Conservation (phyloP, 1,140 invertebrate genomes). For the Macrobrachium rosenbergii region DNA sequence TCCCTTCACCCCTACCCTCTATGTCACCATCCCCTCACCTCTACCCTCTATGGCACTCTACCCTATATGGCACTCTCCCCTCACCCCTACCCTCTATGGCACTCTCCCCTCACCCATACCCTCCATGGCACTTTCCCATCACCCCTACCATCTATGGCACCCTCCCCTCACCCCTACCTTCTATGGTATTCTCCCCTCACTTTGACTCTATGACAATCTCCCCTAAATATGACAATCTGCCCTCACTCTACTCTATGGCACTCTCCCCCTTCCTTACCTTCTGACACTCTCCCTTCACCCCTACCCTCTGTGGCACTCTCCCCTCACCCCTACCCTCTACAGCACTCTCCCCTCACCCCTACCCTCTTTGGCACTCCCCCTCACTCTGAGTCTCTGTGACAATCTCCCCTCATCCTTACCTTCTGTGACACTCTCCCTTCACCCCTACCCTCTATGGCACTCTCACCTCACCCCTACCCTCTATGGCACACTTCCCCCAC, state of each 20-base stretch:
- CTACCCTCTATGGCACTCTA: background rate
- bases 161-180: background rate
- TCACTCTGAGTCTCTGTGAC: background rate
- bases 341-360: background rate
- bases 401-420: too few relatives aligned
- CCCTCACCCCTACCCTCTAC: too few relatives aligned
- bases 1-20: background rate
- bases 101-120: background rate
- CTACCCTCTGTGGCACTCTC: background rate
- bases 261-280: too few relatives aligned
- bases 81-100: background rate
- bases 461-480: background rate
- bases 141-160: background rate
- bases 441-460: background rate
- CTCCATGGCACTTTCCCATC: background rate
- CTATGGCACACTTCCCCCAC: too few relatives aligned
- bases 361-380: background rate
- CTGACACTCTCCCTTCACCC: background rate
- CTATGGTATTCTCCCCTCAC: background rate
- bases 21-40: background rate
- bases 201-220: background rate
- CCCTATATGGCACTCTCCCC: background rate
- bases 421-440: too few relatives aligned
- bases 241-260: too few relatives aligned
- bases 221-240: background rate